Percentiles rank a stretch among this genome's conserved stretches.
These are phyloP conservation scores for Pocillopora meandrina DNA, from an alignment of 92 coral and sea anemone genomes.

Conservation along the genomic window DNA sequence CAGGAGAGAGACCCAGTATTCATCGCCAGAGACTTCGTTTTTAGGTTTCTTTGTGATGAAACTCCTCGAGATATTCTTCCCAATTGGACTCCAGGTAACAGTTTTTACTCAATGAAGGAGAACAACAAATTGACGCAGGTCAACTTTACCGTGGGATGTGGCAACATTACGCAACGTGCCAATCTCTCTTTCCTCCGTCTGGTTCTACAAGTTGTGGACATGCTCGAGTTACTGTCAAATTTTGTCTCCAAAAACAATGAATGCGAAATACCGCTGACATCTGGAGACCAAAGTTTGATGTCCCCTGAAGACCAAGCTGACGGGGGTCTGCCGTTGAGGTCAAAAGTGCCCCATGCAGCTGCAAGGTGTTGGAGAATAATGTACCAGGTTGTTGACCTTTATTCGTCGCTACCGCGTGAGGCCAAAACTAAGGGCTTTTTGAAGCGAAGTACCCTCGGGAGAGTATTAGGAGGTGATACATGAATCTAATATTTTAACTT, in stretches of 20 bases:
- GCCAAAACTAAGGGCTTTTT: slow-evolving; percentile 71
- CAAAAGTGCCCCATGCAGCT: slow-evolving; percentile 20
- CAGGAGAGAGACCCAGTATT: slow-evolving; percentile 84
- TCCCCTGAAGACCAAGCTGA: slow-evolving; percentile 31
- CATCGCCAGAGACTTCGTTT: slow-evolving; percentile 81
- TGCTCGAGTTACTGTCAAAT: slow-evolving; percentile 77
- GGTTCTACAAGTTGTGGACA: slow-evolving; percentile 81
- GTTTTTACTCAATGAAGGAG: slow-evolving; percentile 34
- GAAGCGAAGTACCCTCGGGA: slow-evolving; percentile 47
- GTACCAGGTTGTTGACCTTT: slow-evolving; percentile 92
- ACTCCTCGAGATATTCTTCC: slow-evolving; percentile 41
- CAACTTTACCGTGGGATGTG: slow-evolving; percentile 77
- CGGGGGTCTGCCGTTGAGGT: slow-evolving; percentile 24
- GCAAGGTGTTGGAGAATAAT: slow-evolving; percentile 95
- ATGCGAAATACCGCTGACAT: neutral
- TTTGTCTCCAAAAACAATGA: neutral
- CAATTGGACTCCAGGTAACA: slow-evolving; percentile 31
- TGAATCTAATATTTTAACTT: neutral
- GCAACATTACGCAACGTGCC: slow-evolving; percentile 82
- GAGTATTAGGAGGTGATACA: slow-evolving; percentile 44
- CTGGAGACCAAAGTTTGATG: slow-evolving; percentile 18
- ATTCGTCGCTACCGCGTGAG: slow-evolving; percentile 91
- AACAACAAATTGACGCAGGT: slow-evolving; percentile 57
- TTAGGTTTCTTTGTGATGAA: slow-evolving; percentile 66
- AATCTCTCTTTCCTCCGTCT: slow-evolving; percentile 89